Conservation (phyloP, 2,888 invertebrate species). For the Sclerodermus sp. region DNA sequence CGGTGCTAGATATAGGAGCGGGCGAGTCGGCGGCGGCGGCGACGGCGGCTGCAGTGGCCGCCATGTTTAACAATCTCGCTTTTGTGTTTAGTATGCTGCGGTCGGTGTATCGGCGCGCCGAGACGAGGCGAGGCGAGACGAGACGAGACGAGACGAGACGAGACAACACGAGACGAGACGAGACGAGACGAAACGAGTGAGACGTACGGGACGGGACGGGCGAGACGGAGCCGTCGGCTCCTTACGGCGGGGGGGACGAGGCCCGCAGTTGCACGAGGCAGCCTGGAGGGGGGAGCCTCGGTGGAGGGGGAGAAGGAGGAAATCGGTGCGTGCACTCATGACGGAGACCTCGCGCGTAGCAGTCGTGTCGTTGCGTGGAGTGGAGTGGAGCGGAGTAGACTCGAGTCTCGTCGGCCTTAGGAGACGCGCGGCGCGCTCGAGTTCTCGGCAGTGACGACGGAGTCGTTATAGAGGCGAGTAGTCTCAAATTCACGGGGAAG, state of each 20-base stretch:
- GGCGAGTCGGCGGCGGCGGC: slow-evolving; percentile 12
- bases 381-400: neutral
- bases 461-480: too few relatives aligned
- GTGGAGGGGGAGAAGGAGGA: slow-evolving; percentile 27
- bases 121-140: slow-evolving; percentile 11
- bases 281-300: slow-evolving; percentile 1
- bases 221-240: slow-evolving; percentile 25
- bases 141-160: slow-evolving; percentile 8
- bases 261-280: slow-evolving; percentile 15
- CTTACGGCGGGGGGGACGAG: slow-evolving; percentile 21
- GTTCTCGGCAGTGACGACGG: too few relatives aligned
- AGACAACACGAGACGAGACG: neutral
- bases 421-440: too few relatives aligned
- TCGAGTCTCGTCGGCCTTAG: too few relatives aligned
- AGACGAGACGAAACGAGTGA: slow-evolving; percentile 19
- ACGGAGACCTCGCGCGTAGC: slow-evolving; percentile 41
- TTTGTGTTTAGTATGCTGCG: slow-evolving; percentile 47
- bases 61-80: slow-evolving; percentile 46
- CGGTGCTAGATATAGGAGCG: neutral
- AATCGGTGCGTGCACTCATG: slow-evolving; percentile 33
- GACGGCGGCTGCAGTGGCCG: slow-evolving; percentile 28
- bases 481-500: too few relatives aligned
- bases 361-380: slow-evolving; percentile 24
- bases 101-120: slow-evolving; percentile 44
- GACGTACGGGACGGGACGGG: slow-evolving; percentile 17